Base-by-base conservation (phyloP, 2,888 invertebrate genomes). In the Drosophila villosipedis region DNA sequence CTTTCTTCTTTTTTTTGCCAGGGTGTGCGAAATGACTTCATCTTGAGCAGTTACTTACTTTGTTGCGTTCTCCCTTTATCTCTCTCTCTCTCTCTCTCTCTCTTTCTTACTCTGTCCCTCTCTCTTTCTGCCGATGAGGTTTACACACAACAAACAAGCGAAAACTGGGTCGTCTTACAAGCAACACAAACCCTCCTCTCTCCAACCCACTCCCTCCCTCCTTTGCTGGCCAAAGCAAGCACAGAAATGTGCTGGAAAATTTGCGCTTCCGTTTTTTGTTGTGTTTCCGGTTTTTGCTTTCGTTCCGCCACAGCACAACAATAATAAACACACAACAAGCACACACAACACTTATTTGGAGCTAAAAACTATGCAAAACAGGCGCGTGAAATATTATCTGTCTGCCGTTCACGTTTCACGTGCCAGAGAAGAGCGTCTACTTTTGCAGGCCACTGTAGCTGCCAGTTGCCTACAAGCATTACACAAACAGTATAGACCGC, bases 211-310 rank as follows among this genome's bases (percentile, higher is more conserved):
- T 14, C 19, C n/a, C 14, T 14, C 19, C n/a, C 25, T n/a, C 4
- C 16, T n/a, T 19, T 9, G 2, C 16, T n/a, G 28, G 16, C 22
- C 28, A 35, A 65, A 61, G 50, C 68, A 47, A 52, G 72, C 62
- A 77, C 73, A 90, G 88, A 91, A 89, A 91, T 91, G 90, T 87
- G 87, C 88, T 91, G 91, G 91, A 89, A 89, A 89, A 91, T 89
- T 91, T 91, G 90, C 88, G 83, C 91, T 89, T 89, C 91, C 89
- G 89, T 87, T 89, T 90, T 91, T 91, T 84, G 90, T 89, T 91
- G 91, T 89, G 88, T 91, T 89, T 89, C 89, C 89, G 89, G 88
- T 89, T 83, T 83, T 78, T 80, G 76, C 82, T 80, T 85, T 89
- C 80, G 78, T 79, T 78, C 62, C 66, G 68, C 66, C 55, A 60